phyloP scores from a whole-genome alignment of 2,113 vertebrate genomes.

The Halcyon senegalensis region DNA sequence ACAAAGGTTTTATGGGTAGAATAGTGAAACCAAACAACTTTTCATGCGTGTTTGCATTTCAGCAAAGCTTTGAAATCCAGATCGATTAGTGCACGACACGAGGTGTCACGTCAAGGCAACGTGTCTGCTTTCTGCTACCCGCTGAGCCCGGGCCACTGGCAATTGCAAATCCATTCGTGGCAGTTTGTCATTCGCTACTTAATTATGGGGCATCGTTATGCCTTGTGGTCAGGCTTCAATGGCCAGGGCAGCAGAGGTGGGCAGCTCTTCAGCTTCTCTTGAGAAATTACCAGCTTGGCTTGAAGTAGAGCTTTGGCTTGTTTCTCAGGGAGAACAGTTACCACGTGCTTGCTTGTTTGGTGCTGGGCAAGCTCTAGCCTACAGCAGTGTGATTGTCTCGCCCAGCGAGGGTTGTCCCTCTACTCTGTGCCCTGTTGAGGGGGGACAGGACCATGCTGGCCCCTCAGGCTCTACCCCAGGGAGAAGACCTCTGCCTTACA shows the following conservation, averaged over 20 bases:
- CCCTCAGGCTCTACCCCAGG: fast-evolving
- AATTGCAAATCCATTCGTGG: fast-evolving
- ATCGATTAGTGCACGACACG: not conserved
- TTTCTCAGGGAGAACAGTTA: not conserved
- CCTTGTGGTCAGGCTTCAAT: not conserved
- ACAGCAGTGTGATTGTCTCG: not conserved
- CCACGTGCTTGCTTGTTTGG: fast-evolving
- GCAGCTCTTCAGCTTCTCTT: fast-evolving
- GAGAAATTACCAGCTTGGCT: not conserved
- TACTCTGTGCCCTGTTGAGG: fast-evolving
- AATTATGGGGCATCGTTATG: fast-evolving
- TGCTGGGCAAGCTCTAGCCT: not conserved
- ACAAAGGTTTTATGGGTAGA: not conserved
- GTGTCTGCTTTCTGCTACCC: not conserved
- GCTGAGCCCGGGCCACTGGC: not conserved
- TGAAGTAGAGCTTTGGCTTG: not conserved
- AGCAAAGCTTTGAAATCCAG: not conserved
- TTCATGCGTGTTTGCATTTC: not conserved
- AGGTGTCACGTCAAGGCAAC: too few relatives aligned
- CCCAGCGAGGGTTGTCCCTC: not conserved
- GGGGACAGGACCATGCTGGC: fast-evolving
- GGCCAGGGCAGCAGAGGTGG: not conserved
- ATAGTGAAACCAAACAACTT: not conserved
- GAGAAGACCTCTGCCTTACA: not conserved
- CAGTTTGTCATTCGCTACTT: fast-evolving